A percentile compares a stretch with the other conserved stretches of the same genome.
phyloP scores from a whole-genome alignment of 2,797 vertebrate species.

The Cyclopterus lumpus region DNA sequence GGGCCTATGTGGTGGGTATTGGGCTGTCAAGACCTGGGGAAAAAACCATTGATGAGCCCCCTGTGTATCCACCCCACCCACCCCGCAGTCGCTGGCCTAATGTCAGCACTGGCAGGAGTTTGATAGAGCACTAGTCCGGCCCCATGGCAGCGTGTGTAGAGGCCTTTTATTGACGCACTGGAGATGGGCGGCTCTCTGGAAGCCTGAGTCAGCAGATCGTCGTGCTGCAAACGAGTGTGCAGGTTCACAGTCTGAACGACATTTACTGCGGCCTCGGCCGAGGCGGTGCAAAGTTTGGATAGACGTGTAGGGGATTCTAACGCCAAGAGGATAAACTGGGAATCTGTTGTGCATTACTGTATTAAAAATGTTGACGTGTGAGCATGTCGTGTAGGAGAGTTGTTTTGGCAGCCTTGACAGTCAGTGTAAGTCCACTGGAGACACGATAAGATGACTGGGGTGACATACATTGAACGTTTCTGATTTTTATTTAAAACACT shows the following conservation, averaged over 20 bases:
- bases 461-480: constrained; percentile 9
- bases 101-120: constrained; percentile 66
- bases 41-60: constrained; percentile 65
- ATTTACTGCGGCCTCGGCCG: constrained; percentile 53
- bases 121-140: constrained; percentile 68
- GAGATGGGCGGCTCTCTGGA: constrained; percentile 66
- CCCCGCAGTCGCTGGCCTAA: constrained; percentile 44
- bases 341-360: constrained; percentile 28
- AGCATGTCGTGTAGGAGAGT: constrained; percentile 9
- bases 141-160: constrained; percentile 52
- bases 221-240: constrained; percentile 59
- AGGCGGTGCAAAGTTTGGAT: constrained; percentile 40
- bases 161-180: constrained; percentile 72
- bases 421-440: constrained; percentile 2
- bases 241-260: constrained; percentile 44
- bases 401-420: constrained; percentile 19
- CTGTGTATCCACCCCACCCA: constrained; percentile 37
- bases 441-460: constrained; percentile 18
- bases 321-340: constrained; percentile 24
- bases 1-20: constrained; percentile 62
- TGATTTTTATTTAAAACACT: not conserved
- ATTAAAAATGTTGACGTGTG: constrained; percentile 26
- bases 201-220: constrained; percentile 77
- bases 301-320: constrained; percentile 56
- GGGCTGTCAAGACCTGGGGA: constrained; percentile 68